Evolutionary conservation across 2,113 vertebrate genomes (phyloP).

Genomic region (Dipodomys spectabilis): DNA sequence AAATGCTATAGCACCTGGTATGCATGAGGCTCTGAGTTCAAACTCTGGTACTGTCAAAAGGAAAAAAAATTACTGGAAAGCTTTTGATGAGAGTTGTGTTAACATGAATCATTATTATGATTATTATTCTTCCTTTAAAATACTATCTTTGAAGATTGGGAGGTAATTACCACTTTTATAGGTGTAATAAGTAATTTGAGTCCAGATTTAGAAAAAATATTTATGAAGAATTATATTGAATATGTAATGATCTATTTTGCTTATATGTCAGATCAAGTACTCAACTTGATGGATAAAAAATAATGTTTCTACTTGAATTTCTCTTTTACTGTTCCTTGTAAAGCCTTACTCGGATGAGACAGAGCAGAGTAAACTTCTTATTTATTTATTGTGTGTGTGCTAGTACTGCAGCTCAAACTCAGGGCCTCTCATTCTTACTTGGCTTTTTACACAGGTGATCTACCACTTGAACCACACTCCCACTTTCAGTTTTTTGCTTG

Average conservation of each 20-base stretch:
- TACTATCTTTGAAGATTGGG: slow-evolving; percentile 61
- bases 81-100: slow-evolving; percentile 55
- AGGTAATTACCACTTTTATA: slow-evolving; percentile 68
- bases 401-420: too few relatives aligned
- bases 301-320: slow-evolving; percentile 76
- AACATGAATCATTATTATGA: slow-evolving; percentile 62
- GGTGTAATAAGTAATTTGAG: slow-evolving; percentile 70
- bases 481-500: too few relatives aligned
- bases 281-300: slow-evolving; percentile 81
- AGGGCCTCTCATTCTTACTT: too few relatives aligned
- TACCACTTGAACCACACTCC: too few relatives aligned
- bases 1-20: too few relatives aligned
- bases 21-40: too few relatives aligned
- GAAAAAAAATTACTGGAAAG: neutral
- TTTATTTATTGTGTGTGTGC: too few relatives aligned
- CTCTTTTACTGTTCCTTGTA: slow-evolving; percentile 15
- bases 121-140: slow-evolving; percentile 18
- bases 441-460: too few relatives aligned
- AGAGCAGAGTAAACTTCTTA: neutral
- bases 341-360: slow-evolving; percentile 55
- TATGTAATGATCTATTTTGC: slow-evolving; percentile 80
- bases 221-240: slow-evolving; percentile 83
- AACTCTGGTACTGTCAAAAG: too few relatives aligned
- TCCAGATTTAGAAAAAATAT: slow-evolving; percentile 83
- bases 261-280: slow-evolving; percentile 80